Conservation (phyloP, 64 coral and sea anemone species). For the Montipora efflorescens region DNA sequence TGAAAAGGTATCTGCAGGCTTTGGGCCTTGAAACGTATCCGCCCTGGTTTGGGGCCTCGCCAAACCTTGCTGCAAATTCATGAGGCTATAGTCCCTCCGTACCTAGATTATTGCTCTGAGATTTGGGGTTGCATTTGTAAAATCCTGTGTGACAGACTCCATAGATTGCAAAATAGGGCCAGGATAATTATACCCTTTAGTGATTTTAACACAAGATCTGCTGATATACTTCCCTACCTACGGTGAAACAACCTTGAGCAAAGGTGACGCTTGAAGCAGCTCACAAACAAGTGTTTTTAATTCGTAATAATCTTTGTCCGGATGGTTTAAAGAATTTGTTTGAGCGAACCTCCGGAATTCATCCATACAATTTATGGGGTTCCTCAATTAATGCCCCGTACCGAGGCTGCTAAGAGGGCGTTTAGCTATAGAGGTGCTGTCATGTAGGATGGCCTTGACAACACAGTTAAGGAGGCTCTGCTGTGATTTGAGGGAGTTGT, state of each 20-base stretch:
- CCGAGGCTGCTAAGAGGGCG: too few species aligned
- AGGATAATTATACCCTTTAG: neutral
- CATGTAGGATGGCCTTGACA: too few species aligned
- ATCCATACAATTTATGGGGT: neutral
- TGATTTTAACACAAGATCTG: neutral
- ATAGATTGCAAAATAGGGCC: constrained; percentile 50
- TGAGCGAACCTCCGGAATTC: neutral
- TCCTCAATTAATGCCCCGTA: neutral
- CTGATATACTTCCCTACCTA: constrained; percentile 11
- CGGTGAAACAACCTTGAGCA: too few species aligned
- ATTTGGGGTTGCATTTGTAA: constrained; percentile 17
- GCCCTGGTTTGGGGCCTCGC: too few species aligned
- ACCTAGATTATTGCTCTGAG: constrained; percentile 39
- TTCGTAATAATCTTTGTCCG: neutral
- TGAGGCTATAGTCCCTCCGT: neutral
- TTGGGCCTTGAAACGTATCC: too few species aligned
- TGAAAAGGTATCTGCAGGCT: too few species aligned
- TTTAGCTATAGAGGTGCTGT: too few species aligned
- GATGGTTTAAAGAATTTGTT: neutral
- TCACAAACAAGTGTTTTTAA: too few species aligned
- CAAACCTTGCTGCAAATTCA: too few species aligned
- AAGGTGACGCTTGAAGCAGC: too few species aligned
- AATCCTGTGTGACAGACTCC: constrained; percentile 20
- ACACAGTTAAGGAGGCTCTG: too few species aligned
- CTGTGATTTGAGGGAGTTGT: too few species aligned